Evolutionary conservation across 2,888 invertebrate species (phyloP).

Genomic region (Heteropelma amictum): DNA sequence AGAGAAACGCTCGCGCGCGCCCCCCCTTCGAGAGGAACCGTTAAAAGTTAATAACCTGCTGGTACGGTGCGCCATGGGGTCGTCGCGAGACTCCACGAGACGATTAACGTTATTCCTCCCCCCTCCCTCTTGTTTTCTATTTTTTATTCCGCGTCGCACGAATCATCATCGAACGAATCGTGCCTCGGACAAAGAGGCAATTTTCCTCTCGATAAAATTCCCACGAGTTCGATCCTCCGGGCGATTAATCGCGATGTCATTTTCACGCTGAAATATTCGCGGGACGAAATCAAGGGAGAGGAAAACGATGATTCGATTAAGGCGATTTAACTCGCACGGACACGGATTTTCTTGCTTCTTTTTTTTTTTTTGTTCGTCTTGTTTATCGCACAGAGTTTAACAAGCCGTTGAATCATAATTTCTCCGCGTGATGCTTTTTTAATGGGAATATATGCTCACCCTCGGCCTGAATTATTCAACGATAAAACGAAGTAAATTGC

Average conservation of each 20-base stretch:
- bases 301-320: not conserved
- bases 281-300: not conserved
- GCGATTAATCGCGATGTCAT: slow-evolving; percentile 37
- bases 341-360: too few species aligned
- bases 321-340: too few species aligned
- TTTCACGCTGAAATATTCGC: slow-evolving; percentile 37
- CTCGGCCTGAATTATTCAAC: slow-evolving; percentile 50
- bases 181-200: not conserved
- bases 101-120: slow-evolving; percentile 18
- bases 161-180: too few species aligned
- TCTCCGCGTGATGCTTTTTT: not conserved
- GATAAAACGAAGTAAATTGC: not conserved
- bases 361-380: too few species aligned
- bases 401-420: slow-evolving; percentile 35
- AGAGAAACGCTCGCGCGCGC: slow-evolving; percentile 27
- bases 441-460: slow-evolving; percentile 10
- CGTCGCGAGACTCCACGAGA: slow-evolving; percentile 37
- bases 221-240: slow-evolving; percentile 17
- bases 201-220: not conserved
- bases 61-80: slow-evolving; percentile 57
- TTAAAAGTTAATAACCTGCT: slow-evolving; percentile 77
- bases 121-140: not conserved
- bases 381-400: too few species aligned
- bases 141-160: too few species aligned
- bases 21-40: slow-evolving; percentile 71